Percentiles rank a stretch among this genome's conserved stretches.
Evolutionary conservation across 23 tunicate species (phyloP).

Genomic region (Botrylloides violaceus): DNA sequence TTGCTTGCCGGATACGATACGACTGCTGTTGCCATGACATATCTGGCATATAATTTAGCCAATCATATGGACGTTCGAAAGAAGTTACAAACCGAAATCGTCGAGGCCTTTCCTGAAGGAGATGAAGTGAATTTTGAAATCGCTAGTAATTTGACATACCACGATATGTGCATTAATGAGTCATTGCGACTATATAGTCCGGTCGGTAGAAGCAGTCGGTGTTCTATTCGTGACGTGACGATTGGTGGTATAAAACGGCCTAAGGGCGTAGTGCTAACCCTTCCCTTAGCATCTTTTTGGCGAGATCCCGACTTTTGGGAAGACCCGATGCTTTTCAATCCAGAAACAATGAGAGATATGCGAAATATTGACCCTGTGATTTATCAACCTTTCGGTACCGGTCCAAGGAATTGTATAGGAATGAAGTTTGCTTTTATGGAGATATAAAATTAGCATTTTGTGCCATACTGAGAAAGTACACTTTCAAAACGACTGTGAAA

Average conservation of each 20-base stretch:
- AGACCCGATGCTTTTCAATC: constrained; percentile 45
- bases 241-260: constrained; percentile 41
- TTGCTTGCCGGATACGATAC: constrained; percentile 78
- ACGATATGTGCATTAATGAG: constrained; percentile 4
- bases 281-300: constrained; percentile 37
- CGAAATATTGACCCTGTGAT: constrained; percentile 41
- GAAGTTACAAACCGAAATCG: constrained; percentile 40
- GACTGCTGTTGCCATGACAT: constrained; percentile 45
- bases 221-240: constrained; percentile 26
- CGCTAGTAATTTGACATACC: neutral
- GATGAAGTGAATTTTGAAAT: neutral
- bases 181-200: neutral
- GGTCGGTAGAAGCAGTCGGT: constrained; percentile 25
- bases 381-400: constrained; percentile 64
- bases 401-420: constrained; percentile 63
- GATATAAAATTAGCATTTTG: constrained; percentile 61
- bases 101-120: constrained; percentile 29
- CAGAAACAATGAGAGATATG: constrained; percentile 72
- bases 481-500: constrained; percentile 27
- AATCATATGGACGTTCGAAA: constrained; percentile 33
- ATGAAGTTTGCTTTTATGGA: constrained; percentile 58
- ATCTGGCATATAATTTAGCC: constrained; percentile 60
- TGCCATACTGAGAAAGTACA: constrained; percentile 21
- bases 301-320: constrained; percentile 69
- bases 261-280: constrained; percentile 20